A percentile compares a stretch with the other conserved stretches of the same genome.
Evolutionary conservation across 2,113 vertebrate species (phyloP).

Genomic region (Cygnus buccinator): DNA sequence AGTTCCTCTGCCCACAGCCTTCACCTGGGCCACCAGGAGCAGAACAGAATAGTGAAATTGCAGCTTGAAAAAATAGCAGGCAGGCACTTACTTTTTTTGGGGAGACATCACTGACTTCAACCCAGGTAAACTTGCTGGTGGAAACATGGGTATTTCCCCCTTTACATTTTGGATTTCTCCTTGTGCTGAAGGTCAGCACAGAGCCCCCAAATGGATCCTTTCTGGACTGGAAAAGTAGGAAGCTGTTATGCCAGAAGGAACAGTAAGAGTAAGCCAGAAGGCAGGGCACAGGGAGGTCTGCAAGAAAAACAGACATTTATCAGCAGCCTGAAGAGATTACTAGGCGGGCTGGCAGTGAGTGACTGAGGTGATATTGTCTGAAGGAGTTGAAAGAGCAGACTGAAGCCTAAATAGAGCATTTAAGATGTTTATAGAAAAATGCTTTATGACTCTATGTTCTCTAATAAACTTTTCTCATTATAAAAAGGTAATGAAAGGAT

Average conservation of each 20-base stretch:
- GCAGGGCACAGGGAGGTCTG: background rate
- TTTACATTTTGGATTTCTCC: background rate
- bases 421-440: slow-evolving; percentile 15
- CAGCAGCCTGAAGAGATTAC: background rate
- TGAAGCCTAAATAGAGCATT: slow-evolving; percentile 10
- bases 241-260: background rate
- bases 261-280: background rate
- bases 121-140: rapidly evolving
- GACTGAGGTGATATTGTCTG: background rate
- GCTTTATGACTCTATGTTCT: background rate
- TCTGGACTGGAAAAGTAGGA: background rate
- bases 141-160: background rate
- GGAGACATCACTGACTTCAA: background rate
- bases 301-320: background rate
- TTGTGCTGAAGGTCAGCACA: background rate
- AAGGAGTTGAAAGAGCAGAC: background rate
- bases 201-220: background rate
- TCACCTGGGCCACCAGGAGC: background rate
- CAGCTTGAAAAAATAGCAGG: background rate
- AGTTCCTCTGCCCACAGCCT: background rate
- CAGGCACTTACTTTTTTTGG: background rate
- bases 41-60: background rate
- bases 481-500: slow-evolving; percentile 47
- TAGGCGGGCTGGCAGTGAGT: background rate
- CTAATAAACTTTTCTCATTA: slow-evolving; percentile 51